Evolutionary conservation across 2,888 invertebrate species (phyloP), one percentile per base, ranked within the genome.

Genomic region (Himalopsyche kuldschensis): DNA sequence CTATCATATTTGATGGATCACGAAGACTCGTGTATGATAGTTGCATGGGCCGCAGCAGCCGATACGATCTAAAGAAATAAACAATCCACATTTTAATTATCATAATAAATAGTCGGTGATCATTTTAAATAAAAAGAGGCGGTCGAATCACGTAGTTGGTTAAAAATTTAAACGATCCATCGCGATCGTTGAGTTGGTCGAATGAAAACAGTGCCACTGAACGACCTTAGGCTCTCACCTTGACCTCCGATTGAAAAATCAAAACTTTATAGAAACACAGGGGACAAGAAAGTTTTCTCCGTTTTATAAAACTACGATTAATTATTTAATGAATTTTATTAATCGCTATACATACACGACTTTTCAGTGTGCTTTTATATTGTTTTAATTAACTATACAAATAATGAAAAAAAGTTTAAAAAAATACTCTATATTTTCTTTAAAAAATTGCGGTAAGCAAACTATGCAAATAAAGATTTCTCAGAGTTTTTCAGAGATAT

Each of bases 181-280:
- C 69, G 69, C 69, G 69, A 27, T 69, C 30, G 69, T 69, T 27
- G 69, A 69, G 69, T 30, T 69, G 69, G 69, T 69, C 69, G 69
- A 27, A 79, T 20, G 79, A 79, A 79, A 79, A 47, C 47, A 69
- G 80, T 80, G 80, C 69, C 80, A 80, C 63, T 31, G 31, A 63
- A 80, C 80, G 80, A 80, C 80, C 80, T 80, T 80, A 80, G 80
- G 10, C 79, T 48, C 47, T 41, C 69, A 69, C 80, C 80, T 80
- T 80, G 80, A 80, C 80, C 80, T 69, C 80, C 24, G 79, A 31
- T 69, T 27, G 27, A 69, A 69, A 69, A 69, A 69, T 69, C 69
- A 69, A 69, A 69, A 69, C 15, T 69, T 27, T 15, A 69, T 27
- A 69, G 11, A 69, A 30, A 69, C 11, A 69, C 69, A 69, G 69